These are phyloP conservation scores for Sphenodon punctatus DNA, from an alignment of 2,797 vertebrate species.

Conservation along the genomic window DNA sequence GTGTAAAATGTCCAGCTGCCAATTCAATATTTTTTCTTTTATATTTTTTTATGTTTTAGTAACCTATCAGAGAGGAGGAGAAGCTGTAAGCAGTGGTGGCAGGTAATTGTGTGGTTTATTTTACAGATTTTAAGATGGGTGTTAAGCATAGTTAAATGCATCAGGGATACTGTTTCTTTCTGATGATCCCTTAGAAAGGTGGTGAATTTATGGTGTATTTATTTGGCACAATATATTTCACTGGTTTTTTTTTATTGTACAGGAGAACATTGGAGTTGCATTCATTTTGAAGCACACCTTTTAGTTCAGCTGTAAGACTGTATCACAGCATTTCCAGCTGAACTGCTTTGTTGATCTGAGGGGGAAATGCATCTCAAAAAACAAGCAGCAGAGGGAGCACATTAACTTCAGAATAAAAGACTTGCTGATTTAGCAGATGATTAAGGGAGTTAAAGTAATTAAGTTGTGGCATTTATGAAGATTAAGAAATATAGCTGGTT, in stretches of 20 bases:
- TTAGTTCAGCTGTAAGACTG: not conserved
- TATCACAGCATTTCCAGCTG: not conserved
- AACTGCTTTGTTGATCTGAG: not conserved
- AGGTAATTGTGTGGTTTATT: conserved; percentile 84
- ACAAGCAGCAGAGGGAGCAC: conserved; percentile 86
- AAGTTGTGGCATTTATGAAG: conserved; percentile 63
- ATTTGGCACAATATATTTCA: not conserved
- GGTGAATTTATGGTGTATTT: not conserved
- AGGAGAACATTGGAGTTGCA: not conserved
- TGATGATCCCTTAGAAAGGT: not conserved
- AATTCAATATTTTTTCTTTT: conserved; percentile 45
- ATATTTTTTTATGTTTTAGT: conserved; percentile 80
- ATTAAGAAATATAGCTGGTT: conserved; percentile 69
- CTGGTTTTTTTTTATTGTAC: not conserved
- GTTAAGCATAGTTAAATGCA: conserved; percentile 2
- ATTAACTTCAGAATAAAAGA: conserved; percentile 73
- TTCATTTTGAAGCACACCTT: not conserved
- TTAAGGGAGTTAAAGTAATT: conserved; percentile 69
- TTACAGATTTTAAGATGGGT: conserved; percentile 23
- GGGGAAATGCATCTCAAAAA: conserved; percentile 33
- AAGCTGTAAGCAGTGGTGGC: conserved; percentile 95
- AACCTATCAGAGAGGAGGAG: conserved; percentile 97
- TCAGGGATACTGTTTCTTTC: not conserved
- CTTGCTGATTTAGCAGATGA: conserved; percentile 27
- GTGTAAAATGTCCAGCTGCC: not conserved